Conservation (phyloP, 2,113 vertebrate species). For the Trachemys scripta region DNA sequence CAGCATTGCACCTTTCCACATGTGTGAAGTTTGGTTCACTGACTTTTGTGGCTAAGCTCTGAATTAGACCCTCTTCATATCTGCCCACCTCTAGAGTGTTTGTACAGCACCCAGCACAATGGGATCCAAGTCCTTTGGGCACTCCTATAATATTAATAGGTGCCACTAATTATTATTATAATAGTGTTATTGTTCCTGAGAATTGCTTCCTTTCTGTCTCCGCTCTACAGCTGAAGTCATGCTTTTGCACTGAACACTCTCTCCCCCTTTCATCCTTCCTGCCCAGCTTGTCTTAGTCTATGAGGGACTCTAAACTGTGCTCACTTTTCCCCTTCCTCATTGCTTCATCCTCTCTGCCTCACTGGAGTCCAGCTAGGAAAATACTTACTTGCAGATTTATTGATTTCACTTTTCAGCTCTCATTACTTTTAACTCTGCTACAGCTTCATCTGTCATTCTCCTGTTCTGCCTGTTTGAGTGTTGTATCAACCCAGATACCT, state of each 20-base stretch:
- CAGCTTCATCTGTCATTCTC: not conserved
- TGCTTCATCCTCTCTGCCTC: not conserved
- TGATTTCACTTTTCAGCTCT: not conserved
- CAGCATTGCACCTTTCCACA: not conserved
- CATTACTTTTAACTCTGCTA: not conserved
- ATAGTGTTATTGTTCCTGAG: constrained; percentile 18
- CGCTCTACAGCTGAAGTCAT: constrained; percentile 62
- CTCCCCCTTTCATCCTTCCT: constrained; percentile 61
- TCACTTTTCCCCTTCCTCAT: constrained; percentile 9
- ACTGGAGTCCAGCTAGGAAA: not conserved
- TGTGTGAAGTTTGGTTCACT: not conserved
- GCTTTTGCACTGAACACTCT: constrained; percentile 57
- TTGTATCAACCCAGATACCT: constrained; percentile 9
- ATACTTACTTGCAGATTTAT: not conserved
- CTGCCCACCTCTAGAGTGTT: not conserved
- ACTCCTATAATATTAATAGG: constrained; percentile 50
- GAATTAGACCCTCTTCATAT: not conserved
- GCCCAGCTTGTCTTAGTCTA: not conserved
- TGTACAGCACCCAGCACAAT: not conserved
- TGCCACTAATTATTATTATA: constrained; percentile 49
- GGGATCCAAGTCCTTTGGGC: not conserved
- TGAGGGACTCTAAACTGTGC: not conserved
- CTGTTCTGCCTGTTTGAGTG: not conserved
- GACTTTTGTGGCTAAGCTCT: not conserved
- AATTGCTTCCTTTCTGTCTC: constrained; percentile 66